A percentile compares a stretch with the other conserved stretches of the same genome.
Conservation (phyloP, 2,113 vertebrate genomes). For the Marcusenius ussheri region DNA sequence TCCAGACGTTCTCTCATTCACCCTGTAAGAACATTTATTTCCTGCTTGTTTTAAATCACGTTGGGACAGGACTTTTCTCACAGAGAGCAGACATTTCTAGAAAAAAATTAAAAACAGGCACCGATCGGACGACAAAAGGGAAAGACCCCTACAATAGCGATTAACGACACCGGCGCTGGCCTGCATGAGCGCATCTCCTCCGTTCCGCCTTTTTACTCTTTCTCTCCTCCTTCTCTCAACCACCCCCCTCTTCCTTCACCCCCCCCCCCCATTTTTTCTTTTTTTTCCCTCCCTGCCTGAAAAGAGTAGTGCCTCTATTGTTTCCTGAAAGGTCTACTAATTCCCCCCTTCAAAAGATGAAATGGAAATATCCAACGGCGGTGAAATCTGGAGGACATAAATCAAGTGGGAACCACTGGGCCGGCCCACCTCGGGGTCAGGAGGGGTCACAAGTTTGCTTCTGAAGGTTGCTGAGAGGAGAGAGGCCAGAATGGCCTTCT, state of each 20-base stretch:
- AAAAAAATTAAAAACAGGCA: constrained; percentile 15
- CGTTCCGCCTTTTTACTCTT: not conserved
- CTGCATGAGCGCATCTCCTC: constrained; percentile 42
- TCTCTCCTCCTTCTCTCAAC: constrained; percentile 2
- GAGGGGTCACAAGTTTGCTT: constrained; percentile 53
- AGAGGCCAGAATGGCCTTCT: constrained; percentile 44
- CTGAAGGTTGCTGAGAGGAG: constrained; percentile 43
- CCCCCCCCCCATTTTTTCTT: not conserved
- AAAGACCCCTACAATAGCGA: constrained; percentile 27
- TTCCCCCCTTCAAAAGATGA: constrained; percentile 71
- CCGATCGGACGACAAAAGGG: constrained; percentile 42
- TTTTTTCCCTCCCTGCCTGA: constrained; percentile 29
- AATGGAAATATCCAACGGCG: constrained; percentile 74
- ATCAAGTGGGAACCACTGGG: constrained; percentile 74
- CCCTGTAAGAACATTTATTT: constrained; percentile 78
- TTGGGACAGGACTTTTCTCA: not conserved
- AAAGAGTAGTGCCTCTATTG: constrained; percentile 59
- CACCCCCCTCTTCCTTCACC: constrained; percentile 4
- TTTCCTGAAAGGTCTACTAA: constrained; percentile 69
- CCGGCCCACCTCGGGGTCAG: constrained; percentile 64
- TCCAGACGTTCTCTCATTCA: constrained; percentile 91
- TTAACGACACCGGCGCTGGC: constrained; percentile 50
- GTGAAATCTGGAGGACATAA: constrained; percentile 74
- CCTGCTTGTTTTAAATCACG: not conserved
- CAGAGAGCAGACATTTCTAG: constrained; percentile 25